phyloP scores from a whole-genome alignment of 2,888 invertebrate species.

The Hipparchia semele region DNA sequence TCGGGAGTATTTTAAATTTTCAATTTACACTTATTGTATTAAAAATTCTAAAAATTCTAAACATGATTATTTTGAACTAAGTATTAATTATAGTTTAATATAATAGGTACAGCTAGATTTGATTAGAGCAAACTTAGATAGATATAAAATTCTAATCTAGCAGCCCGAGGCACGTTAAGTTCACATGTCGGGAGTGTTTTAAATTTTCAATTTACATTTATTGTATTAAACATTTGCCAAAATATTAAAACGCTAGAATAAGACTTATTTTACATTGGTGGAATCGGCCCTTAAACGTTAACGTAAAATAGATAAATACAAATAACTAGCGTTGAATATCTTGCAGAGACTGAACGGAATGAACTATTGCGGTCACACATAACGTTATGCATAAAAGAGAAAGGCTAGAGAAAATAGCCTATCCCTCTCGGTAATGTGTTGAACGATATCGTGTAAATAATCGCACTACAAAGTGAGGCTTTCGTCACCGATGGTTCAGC shows the following conservation, averaged over 20 bases:
- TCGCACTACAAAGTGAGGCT: constrained; percentile 10
- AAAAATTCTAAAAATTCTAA: not conserved
- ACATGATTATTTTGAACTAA: not conserved
- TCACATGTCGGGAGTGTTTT: no score
- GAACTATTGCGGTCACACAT: not conserved
- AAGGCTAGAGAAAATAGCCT: constrained; percentile 8
- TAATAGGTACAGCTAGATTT: not conserved
- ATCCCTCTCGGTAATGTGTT: constrained; percentile 7
- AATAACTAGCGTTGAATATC: not conserved
- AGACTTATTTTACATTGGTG: no score
- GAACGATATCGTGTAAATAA: constrained; percentile 11
- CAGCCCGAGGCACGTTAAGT: not conserved
- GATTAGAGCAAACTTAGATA: not conserved
- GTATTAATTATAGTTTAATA: no score
- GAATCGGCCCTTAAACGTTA: not conserved
- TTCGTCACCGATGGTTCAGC: not conserved
- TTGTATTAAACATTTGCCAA: no score
- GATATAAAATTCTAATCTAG: not conserved
- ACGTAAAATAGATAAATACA: not conserved
- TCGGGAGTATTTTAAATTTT: no score
- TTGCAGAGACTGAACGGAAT: not conserved
- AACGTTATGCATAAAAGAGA: not conserved
- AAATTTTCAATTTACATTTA: no score
- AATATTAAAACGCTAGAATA: no score
- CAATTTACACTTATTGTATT: no score